phyloP scores from a whole-genome alignment of 2,797 vertebrate genomes.

The Eulemur mongoz region DNA sequence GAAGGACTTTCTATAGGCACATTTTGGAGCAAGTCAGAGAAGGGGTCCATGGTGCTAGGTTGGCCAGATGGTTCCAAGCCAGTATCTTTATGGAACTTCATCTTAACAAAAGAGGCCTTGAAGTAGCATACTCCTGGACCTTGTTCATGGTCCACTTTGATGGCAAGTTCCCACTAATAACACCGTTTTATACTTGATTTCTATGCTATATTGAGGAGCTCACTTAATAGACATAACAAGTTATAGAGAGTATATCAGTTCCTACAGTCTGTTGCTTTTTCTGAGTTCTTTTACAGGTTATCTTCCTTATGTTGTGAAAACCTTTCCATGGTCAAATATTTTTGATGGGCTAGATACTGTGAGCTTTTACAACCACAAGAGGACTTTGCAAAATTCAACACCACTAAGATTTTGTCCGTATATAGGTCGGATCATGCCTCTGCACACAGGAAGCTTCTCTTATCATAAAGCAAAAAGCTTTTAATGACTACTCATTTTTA shows the following conservation, averaged over 20 bases:
- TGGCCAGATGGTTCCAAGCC: not conserved
- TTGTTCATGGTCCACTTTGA: not conserved
- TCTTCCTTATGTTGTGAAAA: not conserved
- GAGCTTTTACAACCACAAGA: not conserved
- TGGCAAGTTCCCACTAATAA: not conserved
- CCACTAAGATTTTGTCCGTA: not conserved
- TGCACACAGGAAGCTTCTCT: not conserved
- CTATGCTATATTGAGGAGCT: not conserved
- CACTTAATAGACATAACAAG: not conserved
- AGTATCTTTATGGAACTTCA: not conserved
- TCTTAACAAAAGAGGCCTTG: not conserved
- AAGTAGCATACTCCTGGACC: not conserved
- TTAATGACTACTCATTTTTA: not conserved
- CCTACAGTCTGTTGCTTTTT: not conserved
- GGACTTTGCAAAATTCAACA: not conserved
- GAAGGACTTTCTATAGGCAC: not conserved
- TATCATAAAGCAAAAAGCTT: not conserved
- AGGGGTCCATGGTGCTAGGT: too few species aligned
- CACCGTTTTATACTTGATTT: not conserved
- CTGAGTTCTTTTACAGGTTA: not conserved
- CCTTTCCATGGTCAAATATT: not conserved
- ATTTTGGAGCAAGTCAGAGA: not conserved
- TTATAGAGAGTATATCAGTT: not conserved
- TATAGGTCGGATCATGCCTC: not conserved
- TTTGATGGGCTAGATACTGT: not conserved